Percentiles rank a stretch among this genome's conserved stretches.
phyloP scores from a whole-genome alignment of 1,140 invertebrate species.

The Zelostemma sp. region DNA sequence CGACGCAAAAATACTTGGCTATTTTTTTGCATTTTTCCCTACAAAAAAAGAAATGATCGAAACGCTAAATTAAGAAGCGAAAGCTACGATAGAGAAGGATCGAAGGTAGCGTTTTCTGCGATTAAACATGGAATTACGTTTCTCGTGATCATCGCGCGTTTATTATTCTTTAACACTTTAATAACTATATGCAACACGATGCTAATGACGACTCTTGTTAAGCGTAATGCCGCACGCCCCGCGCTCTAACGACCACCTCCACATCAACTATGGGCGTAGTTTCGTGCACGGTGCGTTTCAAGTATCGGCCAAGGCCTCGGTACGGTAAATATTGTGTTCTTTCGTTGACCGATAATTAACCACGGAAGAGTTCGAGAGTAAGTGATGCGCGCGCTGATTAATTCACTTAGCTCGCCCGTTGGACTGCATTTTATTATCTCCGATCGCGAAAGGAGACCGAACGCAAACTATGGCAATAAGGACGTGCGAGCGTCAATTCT shows the following conservation, averaged over 20 bases:
- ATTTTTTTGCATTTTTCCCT: not conserved
- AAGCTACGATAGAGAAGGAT: not conserved
- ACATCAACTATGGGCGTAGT: slow-evolving; percentile 33
- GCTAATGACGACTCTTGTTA: slow-evolving; percentile 55
- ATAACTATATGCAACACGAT: slow-evolving; percentile 51
- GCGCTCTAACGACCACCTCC: slow-evolving; percentile 41
- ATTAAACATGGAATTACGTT: slow-evolving; percentile 38
- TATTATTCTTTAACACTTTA: slow-evolving; percentile 46
- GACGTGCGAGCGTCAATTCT: not conserved
- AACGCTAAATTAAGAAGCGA: not conserved
- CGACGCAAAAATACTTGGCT: not conserved
- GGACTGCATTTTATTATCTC: slow-evolving; percentile 25
- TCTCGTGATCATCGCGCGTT: slow-evolving; percentile 42
- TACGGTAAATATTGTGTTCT: slow-evolving; percentile 42
- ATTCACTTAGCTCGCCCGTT: slow-evolving; percentile 18
- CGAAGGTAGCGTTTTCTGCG: slow-evolving; percentile 22
- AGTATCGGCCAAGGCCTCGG: slow-evolving; percentile 29
- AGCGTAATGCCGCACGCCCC: slow-evolving; percentile 47
- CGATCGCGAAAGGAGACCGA: slow-evolving; percentile 13
- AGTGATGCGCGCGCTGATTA: slow-evolving; percentile 27
- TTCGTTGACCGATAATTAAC: slow-evolving; percentile 42
- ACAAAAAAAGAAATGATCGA: not conserved
- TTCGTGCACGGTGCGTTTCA: slow-evolving; percentile 33
- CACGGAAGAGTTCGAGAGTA: slow-evolving; percentile 10
- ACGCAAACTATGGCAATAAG: not conserved